These are phyloP conservation scores for Ephestia elutella DNA, from an alignment of 1,140 invertebrate genomes.

Conservation along the genomic window DNA sequence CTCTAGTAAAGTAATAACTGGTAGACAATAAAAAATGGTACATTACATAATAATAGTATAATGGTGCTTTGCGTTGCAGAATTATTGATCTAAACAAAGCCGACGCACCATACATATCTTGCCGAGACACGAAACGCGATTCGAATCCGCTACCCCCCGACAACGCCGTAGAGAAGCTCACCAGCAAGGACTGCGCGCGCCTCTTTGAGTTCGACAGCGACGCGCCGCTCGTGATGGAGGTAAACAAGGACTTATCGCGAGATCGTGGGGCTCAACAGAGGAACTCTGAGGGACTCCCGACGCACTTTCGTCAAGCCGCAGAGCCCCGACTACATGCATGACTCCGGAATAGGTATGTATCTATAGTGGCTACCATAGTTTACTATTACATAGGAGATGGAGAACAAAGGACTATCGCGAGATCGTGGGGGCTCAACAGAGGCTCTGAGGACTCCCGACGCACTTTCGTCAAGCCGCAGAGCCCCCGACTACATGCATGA, in stretches of 20 bases:
- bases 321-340: conserved; percentile 73
- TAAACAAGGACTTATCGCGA: conserved; percentile 66
- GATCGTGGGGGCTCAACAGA: conserved; percentile 61
- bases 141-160: conserved; percentile 45
- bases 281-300: conserved; percentile 55
- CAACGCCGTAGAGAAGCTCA: conserved; percentile 64
- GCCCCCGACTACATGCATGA: conserved; percentile 73
- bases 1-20: no score
- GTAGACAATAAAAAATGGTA: no score
- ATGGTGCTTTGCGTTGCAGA: conserved; percentile 37
- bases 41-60: no score
- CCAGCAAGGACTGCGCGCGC: conserved; percentile 65
- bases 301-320: conserved; percentile 64
- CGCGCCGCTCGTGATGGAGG: conserved; percentile 59
- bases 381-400: no score
- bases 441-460: conserved; percentile 59
- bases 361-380: no score
- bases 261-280: conserved; percentile 61
- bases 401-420: conserved; percentile 66
- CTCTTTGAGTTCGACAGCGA: conserved; percentile 72
- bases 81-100: conserved; percentile 67
- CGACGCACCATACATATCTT: conserved; percentile 53
- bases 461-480: conserved; percentile 63
- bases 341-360: conserved; percentile 68
- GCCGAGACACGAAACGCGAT: conserved; percentile 51